Conservation (phyloP, 2,797 vertebrate species). For the Astyanax mexicanus region DNA sequence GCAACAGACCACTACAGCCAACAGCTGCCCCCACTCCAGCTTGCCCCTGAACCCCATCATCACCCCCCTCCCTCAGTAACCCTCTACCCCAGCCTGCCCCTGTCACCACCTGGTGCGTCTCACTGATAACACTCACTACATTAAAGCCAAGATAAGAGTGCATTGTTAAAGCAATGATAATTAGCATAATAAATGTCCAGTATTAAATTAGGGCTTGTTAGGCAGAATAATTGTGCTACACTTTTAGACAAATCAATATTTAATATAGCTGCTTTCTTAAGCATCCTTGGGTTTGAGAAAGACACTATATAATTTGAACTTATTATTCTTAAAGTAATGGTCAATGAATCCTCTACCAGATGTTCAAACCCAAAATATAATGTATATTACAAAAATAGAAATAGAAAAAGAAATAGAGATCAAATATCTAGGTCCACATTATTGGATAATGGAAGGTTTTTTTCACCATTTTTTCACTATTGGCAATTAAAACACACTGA, state of each 20-base stretch:
- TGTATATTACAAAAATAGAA: not conserved
- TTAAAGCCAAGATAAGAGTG: not conserved
- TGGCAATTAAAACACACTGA: no score
- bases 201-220: no score
- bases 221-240: no score
- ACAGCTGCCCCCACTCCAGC: conserved; percentile 61
- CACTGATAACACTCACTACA: not conserved
- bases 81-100: conserved; percentile 72
- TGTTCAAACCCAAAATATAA: no score
- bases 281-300: no score
- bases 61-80: conserved; percentile 46
- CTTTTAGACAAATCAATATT: no score
- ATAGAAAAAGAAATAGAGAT: not conserved
- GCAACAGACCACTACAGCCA: conserved; percentile 66
- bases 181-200: not conserved
- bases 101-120: conserved; percentile 73
- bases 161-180: not conserved
- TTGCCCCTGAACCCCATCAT: conserved; percentile 61
- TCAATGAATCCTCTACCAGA: no score
- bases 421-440: not conserved
- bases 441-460: no score
- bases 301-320: no score
- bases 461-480: no score
- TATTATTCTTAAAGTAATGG: no score
- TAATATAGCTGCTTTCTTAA: no score